Percentiles rank a stretch among this genome's conserved stretches.
Evolutionary conservation across 2,797 vertebrate genomes (phyloP).

Genomic region (Gobionotothen gibberifrons): DNA sequence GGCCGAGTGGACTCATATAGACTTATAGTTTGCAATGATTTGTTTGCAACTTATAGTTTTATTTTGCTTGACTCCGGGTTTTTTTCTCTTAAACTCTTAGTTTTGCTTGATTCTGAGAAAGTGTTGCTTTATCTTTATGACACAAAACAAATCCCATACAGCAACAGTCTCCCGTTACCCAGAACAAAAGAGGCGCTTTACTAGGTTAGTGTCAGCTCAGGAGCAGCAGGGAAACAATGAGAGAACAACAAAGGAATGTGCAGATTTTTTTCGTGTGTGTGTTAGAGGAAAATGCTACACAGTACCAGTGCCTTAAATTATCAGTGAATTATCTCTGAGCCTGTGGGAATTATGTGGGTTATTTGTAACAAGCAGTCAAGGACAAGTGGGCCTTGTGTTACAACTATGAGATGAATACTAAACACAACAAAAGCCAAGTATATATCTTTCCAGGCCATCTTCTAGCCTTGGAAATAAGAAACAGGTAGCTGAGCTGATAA

Average conservation of each 20-base stretch:
- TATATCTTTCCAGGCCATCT: slow-evolving; percentile 81
- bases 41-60: too few species aligned
- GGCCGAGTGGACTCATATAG: too few species aligned
- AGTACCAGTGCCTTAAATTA: slow-evolving; percentile 82
- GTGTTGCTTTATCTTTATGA: too few species aligned
- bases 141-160: too few species aligned
- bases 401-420: slow-evolving; percentile 78
- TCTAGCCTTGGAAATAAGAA: slow-evolving; percentile 75
- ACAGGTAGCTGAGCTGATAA: slow-evolving; percentile 51
- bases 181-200: slow-evolving; percentile 83
- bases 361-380: slow-evolving; percentile 82
- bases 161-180: slow-evolving; percentile 80
- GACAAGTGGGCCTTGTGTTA: slow-evolving; percentile 81
- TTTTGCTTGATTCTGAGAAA: too few species aligned
- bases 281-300: slow-evolving; percentile 75
- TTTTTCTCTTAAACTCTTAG: too few species aligned
- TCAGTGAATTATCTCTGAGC: slow-evolving; percentile 81
- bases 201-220: slow-evolving; percentile 84
- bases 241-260: slow-evolving; percentile 81
- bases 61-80: too few species aligned
- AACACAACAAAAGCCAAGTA: slow-evolving; percentile 65
- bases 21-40: too few species aligned
- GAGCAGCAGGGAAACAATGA: slow-evolving; percentile 74
- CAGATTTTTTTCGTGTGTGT: slow-evolving; percentile 63
- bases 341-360: slow-evolving; percentile 81